Base-by-base conservation (phyloP, 1,140 invertebrate species). In the Acromyrmex echinatior region DNA sequence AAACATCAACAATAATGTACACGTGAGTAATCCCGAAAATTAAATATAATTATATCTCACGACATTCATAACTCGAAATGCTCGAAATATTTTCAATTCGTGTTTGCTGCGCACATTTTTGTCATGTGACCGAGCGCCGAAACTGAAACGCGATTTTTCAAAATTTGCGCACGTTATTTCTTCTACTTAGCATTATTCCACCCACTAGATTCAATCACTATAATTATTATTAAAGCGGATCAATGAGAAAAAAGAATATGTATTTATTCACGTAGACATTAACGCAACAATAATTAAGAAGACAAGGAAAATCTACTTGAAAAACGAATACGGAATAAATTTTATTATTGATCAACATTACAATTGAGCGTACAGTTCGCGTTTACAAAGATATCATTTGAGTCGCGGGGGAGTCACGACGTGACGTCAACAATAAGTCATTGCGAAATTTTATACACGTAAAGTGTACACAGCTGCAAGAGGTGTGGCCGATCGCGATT, bases 51-150 rank as follows among this genome's bases (percentile, higher is more conserved):
- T 60, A 77, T 77, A 77, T 60, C n/a, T 7, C n/a, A 39, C n/a
- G n/a, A 14, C 4, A 10, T 31, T 25, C 58, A 2, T 4, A 25
- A 49, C 35, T 71, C 49, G 45, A 71, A 39, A 71, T 56, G 39
- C 9, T 45, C 9, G 39, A 45, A 39, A 39, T 39, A 58, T 81
- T 81, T 81, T 16, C 18, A 80, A 71, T 39, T 51, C 3, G 31
- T 21, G 1, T 12, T 14, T 25, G 49, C n/a, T 18, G 71, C 71
- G 58, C 77, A 65, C 60, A 78, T 66, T 82, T 68, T 86, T n/a
- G 25, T 71, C 88, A 89, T 80, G 87, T 89, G 87, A 86, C 58
- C 53, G 28, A 35, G 45, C 18, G 45, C 53, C 16, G 16, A 21
- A 74, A 56, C 31, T 18, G 1, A 35, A 58, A 35, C 0, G 12